These are phyloP conservation scores for Porites lutea DNA, from an alignment of 64 coral and sea anemone species.

Conservation along the genomic window DNA sequence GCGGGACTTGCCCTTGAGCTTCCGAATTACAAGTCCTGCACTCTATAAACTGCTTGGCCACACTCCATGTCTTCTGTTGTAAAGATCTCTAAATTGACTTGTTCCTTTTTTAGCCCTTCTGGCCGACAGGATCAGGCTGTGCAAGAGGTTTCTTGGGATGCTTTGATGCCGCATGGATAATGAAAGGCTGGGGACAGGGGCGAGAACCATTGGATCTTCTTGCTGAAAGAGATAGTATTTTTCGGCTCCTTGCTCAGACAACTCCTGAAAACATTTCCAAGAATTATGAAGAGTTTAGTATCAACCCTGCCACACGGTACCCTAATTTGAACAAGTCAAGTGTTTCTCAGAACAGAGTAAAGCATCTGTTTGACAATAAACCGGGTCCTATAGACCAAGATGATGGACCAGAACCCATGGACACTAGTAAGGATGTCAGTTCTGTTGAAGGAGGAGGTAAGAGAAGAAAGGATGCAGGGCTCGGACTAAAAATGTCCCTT, in stretches of 20 bases:
- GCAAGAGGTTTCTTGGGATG: conserved; percentile 92
- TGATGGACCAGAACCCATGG: conserved; percentile 82
- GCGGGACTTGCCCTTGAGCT: too few relatives aligned
- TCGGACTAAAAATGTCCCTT: too few relatives aligned
- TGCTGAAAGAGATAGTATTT: conserved; percentile 89
- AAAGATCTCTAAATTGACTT: neutral
- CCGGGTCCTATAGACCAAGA: conserved; percentile 64
- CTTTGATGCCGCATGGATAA: conserved; percentile 98
- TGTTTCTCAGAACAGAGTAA: conserved; percentile 62
- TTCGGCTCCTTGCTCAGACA: conserved; percentile 86
- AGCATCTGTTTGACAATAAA: conserved; percentile 80
- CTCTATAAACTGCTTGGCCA: too few relatives aligned
- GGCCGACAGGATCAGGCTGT: conserved; percentile 99
- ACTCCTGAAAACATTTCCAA: conserved; percentile 89
- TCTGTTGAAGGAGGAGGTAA: conserved; percentile 40
- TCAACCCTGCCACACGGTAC: conserved; percentile 89
- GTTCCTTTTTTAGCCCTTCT: conserved; percentile 83
- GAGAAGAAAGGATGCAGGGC: too few relatives aligned
- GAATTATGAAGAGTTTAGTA: conserved; percentile 82
- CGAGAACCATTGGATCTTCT: conserved; percentile 85
- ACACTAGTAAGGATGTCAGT: conserved; percentile 37
- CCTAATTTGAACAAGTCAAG: conserved; percentile 75
- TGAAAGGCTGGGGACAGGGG: conserved; percentile 91
- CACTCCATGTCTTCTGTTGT: neutral
- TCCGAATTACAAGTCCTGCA: too few relatives aligned